Conservation (phyloP, 2,113 vertebrate species). For the Poeciliopsis retropinna region DNA sequence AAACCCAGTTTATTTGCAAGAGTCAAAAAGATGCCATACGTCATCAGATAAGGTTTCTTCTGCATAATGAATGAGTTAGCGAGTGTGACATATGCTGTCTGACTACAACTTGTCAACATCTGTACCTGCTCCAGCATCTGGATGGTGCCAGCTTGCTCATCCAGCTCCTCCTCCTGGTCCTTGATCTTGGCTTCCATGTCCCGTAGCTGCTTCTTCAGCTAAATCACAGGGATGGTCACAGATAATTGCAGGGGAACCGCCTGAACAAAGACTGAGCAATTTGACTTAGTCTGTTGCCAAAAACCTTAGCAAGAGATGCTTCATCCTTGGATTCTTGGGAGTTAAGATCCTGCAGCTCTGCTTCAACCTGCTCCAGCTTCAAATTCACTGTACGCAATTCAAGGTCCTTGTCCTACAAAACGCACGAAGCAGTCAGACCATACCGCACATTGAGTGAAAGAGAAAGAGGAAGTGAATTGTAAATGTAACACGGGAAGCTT, state of each 20-base stretch:
- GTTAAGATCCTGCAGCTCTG: conserved; percentile 92
- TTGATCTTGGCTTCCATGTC: conserved; percentile 96
- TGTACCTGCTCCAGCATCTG: conserved; percentile 97
- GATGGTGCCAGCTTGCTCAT: conserved; percentile 96
- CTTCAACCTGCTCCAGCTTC: conserved; percentile 90
- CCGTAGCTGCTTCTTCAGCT: conserved; percentile 91
- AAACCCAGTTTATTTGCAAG: background rate
- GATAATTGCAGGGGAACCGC: background rate
- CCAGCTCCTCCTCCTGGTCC: conserved; percentile 98
- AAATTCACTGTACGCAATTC: conserved; percentile 84
- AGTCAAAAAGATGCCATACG: too few relatives aligned
- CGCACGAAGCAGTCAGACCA: conserved; percentile 31
- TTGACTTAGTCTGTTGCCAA: background rate
- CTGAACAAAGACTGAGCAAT: background rate
- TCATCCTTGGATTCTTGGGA: conserved; percentile 97
- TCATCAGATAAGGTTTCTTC: too few relatives aligned
- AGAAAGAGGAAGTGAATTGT: background rate
- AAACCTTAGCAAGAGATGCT: conserved; percentile 86
- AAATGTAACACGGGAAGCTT: conserved; percentile 32
- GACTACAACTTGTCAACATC: background rate
- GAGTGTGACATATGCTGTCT: background rate
- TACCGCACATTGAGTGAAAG: conserved; percentile 20
- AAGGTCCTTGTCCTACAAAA: conserved; percentile 82
- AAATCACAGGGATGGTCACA: background rate
- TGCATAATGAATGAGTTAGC: background rate